Evolutionary conservation across 2,113 vertebrate species (phyloP), one percentile per base, ranked within the genome.

Genomic region (Aix galericulata): DNA sequence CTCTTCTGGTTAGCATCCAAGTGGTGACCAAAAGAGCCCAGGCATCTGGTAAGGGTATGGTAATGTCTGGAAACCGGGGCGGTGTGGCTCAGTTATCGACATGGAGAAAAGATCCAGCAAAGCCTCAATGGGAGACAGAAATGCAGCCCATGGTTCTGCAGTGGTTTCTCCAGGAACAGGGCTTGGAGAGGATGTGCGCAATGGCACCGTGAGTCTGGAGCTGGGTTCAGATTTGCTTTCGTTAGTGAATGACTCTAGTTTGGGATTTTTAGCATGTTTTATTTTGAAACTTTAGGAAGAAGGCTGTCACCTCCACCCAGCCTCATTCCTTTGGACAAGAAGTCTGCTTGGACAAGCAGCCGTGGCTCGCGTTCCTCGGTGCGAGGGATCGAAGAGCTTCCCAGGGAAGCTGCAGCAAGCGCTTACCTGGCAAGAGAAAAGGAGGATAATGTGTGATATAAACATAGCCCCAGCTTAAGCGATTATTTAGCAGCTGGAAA

Each of bases 281-380:
- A 13, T 38, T 78, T 55, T 11, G 8, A 42, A 95, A 42, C 9
- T 58, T 40, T 7, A 34, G 42, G 26, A 71, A 34, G 25, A 44
- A 26, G 56, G 32, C 17, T 34, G 38, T 38, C 23, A 1, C 56
- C 40, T 67, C 67, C 52, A 36, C 20, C 63, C 68, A 8, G 1
- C 13, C 52, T 31, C 34, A 3, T 48, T 56, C 40, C 46, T 31
- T 22, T 20, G 40, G 64, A 31, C 11, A 16, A 36, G 1, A 8
- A 14, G 22, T 2, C 17, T 27, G 44, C 74, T 55, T 59, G n/a
- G 9, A 11, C 0, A 1, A 58, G 42, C 56, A 38, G 16, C 36
- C 42, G 1, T 6, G 44, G 38, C 72, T 31, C 8, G 21, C 6
- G 0, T 55, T 82, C 62, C n/a, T 34, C 0, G 1, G 6, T 23